Percentiles rank a stretch among this genome's conserved stretches.
Evolutionary conservation across 2,797 vertebrate genomes (phyloP).

Genomic region (Phataginus tricuspis): DNA sequence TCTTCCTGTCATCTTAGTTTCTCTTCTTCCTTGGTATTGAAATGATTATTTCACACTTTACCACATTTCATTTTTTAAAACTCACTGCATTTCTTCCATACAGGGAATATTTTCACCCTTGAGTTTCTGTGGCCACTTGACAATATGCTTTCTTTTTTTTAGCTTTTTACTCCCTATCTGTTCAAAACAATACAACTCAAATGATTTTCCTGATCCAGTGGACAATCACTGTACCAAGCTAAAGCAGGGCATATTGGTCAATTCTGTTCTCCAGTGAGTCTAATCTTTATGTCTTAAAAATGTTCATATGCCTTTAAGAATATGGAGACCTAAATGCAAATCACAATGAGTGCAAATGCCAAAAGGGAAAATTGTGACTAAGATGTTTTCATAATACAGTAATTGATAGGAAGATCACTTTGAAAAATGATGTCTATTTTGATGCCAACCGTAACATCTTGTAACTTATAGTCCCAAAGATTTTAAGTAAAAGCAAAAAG

Average conservation of each 20-base stretch:
- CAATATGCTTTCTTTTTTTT: not conserved
- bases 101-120: conserved; percentile 1
- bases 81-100: not conserved
- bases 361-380: not conserved
- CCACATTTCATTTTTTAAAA: not conserved
- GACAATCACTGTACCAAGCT: not conserved
- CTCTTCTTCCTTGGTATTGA: not conserved
- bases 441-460: not conserved
- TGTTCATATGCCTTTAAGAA: not conserved
- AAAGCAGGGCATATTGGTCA: not conserved
- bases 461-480: not conserved
- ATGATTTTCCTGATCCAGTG: not conserved
- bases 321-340: conserved; percentile 29
- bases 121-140: conserved; percentile 3
- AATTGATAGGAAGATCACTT: conserved; percentile 14
- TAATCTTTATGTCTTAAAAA: conserved; percentile 18
- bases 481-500: conserved; percentile 42
- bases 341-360: not conserved
- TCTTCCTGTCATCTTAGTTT: not conserved
- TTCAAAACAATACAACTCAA: conserved; percentile 39
- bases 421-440: conserved; percentile 46
- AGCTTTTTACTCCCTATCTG: not conserved
- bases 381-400: not conserved
- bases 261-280: not conserved
- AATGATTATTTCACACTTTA: not conserved